Evolutionary conservation across 2,888 invertebrate species (phyloP).

Genomic region (Orthosia gracilis): DNA sequence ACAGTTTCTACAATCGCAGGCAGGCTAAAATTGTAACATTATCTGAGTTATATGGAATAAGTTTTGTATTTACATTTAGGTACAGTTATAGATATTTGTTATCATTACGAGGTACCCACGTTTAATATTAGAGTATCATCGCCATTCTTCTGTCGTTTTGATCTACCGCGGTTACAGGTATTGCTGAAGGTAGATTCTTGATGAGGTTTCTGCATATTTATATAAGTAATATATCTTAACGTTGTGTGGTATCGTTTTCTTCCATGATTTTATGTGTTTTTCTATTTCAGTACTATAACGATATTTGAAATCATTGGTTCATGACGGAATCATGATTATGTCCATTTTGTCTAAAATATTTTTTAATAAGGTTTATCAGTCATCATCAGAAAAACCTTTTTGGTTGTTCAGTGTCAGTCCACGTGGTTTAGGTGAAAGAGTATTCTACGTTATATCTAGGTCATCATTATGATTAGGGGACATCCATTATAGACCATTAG

Average conservation of each 20-base stretch:
- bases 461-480: conserved; percentile 3
- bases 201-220: conserved; percentile 35
- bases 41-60: not conserved
- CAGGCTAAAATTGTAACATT: conserved; percentile 71
- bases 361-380: not conserved
- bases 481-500: too few species aligned
- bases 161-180: conserved; percentile 1
- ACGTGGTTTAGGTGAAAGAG: not conserved
- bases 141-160: not conserved
- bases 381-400: not conserved
- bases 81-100: conserved; percentile 1
- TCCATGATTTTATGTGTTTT: conserved; percentile 12
- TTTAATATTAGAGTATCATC: conserved; percentile 15
- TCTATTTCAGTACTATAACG: not conserved
- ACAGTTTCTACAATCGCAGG: conserved; percentile 75
- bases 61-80: not conserved
- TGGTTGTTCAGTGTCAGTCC: not conserved
- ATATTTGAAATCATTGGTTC: not conserved
- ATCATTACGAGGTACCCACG: conserved; percentile 13
- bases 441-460: not conserved
- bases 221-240: not conserved
- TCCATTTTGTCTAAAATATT: not conserved
- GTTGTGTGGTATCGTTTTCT: not conserved
- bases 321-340: too few species aligned
- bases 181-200: conserved; percentile 24